Conservation (phyloP, 2,113 vertebrate species). For the Crotalus horridus region DNA sequence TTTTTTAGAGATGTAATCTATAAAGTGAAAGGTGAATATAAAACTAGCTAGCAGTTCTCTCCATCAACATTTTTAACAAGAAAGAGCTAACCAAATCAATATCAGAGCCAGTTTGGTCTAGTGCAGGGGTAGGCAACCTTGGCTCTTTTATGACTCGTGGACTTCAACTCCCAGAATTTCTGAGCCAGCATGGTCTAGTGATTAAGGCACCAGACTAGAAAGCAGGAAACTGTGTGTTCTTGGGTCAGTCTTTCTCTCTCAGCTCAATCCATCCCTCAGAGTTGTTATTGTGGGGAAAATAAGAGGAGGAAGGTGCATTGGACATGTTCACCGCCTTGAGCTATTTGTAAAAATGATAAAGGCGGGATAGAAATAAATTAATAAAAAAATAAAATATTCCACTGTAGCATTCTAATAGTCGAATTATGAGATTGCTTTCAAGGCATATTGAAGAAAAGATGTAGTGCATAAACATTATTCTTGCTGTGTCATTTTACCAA, state of each 20-base stretch:
- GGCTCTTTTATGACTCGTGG: no score
- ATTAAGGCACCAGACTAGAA: not conserved
- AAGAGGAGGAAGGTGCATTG: not conserved
- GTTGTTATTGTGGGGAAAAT: not conserved
- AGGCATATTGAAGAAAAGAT: not conserved
- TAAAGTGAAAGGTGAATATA: not conserved
- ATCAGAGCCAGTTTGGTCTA: not conserved
- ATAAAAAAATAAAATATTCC: not conserved
- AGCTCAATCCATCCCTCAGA: not conserved
- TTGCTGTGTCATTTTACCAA: not conserved
- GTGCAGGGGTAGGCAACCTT: not conserved
- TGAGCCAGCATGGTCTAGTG: not conserved
- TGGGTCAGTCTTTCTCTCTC: not conserved
- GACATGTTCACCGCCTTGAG: not conserved
- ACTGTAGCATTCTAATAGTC: not conserved
- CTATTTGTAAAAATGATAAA: not conserved
- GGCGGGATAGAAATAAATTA: not conserved
- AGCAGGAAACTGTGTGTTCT: not conserved
- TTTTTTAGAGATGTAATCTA: constrained; percentile 88
- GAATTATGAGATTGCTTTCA: not conserved
- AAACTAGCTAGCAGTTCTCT: not conserved
- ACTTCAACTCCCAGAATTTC: no score
- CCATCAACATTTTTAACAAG: not conserved
- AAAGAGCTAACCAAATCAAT: not conserved
- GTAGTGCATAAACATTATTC: not conserved